These are phyloP conservation scores for Platysternon megacephalum DNA, from an alignment of 2,113 vertebrate genomes.

Conservation along the genomic window DNA sequence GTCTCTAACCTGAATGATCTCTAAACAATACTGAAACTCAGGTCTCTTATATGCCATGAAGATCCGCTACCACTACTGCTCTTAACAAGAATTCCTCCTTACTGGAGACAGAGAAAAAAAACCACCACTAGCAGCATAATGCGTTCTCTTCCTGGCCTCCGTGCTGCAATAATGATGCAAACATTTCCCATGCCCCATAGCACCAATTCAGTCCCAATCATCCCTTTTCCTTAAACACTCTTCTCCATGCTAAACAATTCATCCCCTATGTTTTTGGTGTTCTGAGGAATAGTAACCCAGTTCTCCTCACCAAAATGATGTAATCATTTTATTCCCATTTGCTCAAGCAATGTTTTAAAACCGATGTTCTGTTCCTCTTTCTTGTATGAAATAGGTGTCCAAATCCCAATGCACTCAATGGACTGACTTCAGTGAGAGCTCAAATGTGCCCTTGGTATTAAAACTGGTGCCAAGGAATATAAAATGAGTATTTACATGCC, in stretches of 20 bases:
- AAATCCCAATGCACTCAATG: rapidly evolving
- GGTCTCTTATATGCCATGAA: background rate
- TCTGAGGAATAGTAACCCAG: background rate
- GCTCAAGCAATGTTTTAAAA: background rate
- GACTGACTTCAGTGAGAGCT: background rate
- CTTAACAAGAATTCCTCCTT: background rate
- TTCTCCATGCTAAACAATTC: rapidly evolving
- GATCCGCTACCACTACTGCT: background rate
- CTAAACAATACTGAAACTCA: background rate
- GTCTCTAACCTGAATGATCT: background rate
- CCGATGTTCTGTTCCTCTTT: background rate
- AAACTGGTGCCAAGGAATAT: rapidly evolving
- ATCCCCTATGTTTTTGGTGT: background rate
- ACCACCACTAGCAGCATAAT: background rate
- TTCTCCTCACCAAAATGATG: background rate
- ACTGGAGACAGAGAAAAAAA: background rate
- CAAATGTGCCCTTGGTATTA: background rate
- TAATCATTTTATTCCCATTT: background rate
- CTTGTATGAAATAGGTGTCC: background rate
- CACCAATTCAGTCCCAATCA: background rate
- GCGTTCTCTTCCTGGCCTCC: background rate
- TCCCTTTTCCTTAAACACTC: background rate
- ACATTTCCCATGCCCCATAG: background rate
- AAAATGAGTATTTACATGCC: background rate
- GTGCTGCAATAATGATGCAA: background rate